A percentile compares a stretch with the other conserved stretches of the same genome.
phyloP scores from a whole-genome alignment of 2,113 vertebrate genomes.

The Petrocephalus microphthalmus region DNA sequence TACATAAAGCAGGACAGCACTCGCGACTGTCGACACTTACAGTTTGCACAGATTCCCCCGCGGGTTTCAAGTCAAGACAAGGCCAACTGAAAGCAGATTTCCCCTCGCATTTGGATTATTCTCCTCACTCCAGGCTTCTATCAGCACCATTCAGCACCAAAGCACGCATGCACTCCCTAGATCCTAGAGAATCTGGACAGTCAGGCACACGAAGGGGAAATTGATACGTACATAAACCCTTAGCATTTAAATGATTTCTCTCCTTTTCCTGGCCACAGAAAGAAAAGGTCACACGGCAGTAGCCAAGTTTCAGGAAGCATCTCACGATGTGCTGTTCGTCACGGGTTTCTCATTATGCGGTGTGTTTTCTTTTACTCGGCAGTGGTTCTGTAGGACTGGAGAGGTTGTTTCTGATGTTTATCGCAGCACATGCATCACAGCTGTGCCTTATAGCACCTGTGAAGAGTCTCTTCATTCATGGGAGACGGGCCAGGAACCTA shows the following conservation, averaged over 20 bases:
- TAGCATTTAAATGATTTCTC: background rate
- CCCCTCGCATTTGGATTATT: background rate
- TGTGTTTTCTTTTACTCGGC: background rate
- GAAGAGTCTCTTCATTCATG: background rate
- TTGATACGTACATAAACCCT: background rate
- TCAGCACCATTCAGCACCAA: background rate
- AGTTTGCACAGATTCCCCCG: background rate
- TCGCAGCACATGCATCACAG: background rate
- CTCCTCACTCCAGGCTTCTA: background rate
- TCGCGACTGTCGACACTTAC: background rate
- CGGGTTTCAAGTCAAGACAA: background rate
- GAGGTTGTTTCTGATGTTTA: conserved; percentile 4
- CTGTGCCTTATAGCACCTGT: background rate
- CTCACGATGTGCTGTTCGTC: background rate
- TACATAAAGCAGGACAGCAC: background rate
- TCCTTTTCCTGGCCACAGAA: background rate
- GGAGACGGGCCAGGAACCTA: background rate
- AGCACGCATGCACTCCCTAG: background rate
- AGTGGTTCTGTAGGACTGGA: background rate
- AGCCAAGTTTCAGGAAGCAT: background rate
- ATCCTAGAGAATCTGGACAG: background rate
- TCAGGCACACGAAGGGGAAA: background rate
- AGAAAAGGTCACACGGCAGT: background rate
- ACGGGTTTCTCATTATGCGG: background rate
- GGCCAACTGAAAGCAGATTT: background rate